Evolutionary conservation across 2,888 invertebrate species (phyloP).

Genomic region (Argynnis bischoffii): DNA sequence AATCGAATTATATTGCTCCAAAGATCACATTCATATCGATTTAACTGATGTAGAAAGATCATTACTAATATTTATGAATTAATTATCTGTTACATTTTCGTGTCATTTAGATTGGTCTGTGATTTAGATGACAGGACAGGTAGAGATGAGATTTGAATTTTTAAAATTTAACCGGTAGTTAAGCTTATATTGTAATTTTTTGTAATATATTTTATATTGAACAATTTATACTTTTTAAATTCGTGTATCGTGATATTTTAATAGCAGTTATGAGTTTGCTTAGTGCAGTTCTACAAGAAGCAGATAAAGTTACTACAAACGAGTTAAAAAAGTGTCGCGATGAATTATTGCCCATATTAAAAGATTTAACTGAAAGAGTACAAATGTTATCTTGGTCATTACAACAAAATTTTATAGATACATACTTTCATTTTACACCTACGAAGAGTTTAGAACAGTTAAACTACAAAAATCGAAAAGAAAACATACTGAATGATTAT

Average conservation of each 20-base stretch:
- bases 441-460: conserved; percentile 72
- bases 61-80: no score
- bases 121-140: no score
- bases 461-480: conserved; percentile 66
- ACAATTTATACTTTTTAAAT: neutral
- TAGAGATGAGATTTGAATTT: conserved; percentile 22
- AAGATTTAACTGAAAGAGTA: conserved; percentile 64
- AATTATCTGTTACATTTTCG: neutral
- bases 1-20: no score
- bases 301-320: conserved; percentile 58
- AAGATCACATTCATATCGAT: no score
- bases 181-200: neutral
- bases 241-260: neutral
- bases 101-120: neutral
- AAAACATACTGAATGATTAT: conserved; percentile 58
- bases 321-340: conserved; percentile 63
- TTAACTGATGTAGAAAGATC: no score
- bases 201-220: neutral
- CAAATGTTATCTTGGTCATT: conserved; percentile 70
- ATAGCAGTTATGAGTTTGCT: conserved; percentile 65
- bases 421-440: conserved; percentile 61
- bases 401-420: conserved; percentile 69
- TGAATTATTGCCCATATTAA: conserved; percentile 56
- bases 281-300: conserved; percentile 67
- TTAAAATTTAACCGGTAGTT: conserved; percentile 10